These are phyloP conservation scores for Protaetia brevitarsis DNA, from an alignment of 1,140 invertebrate genomes.

Conservation along the genomic window DNA sequence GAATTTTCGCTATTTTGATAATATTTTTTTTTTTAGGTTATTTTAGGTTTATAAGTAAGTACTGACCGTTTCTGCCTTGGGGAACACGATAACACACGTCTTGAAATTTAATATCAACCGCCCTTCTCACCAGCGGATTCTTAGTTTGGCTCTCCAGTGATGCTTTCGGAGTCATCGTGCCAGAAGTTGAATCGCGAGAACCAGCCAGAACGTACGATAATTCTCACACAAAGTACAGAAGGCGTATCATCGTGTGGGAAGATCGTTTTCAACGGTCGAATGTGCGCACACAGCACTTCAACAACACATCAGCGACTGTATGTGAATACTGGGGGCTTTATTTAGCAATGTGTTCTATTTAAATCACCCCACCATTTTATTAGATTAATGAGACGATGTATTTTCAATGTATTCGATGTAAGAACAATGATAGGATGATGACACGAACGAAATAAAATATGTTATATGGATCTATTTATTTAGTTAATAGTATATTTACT, in stretches of 20 bases:
- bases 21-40: background rate
- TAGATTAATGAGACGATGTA: background rate
- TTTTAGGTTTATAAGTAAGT: background rate
- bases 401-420: background rate
- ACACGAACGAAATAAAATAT: background rate
- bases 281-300: background rate
- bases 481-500: too few relatives aligned
- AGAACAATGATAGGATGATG: background rate
- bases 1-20: too few relatives aligned
- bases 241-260: background rate
- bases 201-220: too few relatives aligned
- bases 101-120: slow-evolving; percentile 69
- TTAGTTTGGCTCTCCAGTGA: background rate
- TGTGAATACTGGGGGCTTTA: too few relatives aligned
- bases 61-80: slow-evolving; percentile 61
- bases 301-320: background rate
- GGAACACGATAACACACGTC: slow-evolving; percentile 68
- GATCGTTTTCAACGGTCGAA: too few relatives aligned
- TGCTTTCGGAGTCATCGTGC: background rate
- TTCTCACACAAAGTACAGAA: background rate
- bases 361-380: background rate
- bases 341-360: slow-evolving; percentile 1
- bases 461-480: background rate
- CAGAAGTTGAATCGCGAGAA: too few relatives aligned
- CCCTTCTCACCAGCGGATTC: slow-evolving; percentile 43